These are phyloP conservation scores for Stenchaetothrips biformis DNA, from an alignment of 2,888 invertebrate species.

Conservation along the genomic window DNA sequence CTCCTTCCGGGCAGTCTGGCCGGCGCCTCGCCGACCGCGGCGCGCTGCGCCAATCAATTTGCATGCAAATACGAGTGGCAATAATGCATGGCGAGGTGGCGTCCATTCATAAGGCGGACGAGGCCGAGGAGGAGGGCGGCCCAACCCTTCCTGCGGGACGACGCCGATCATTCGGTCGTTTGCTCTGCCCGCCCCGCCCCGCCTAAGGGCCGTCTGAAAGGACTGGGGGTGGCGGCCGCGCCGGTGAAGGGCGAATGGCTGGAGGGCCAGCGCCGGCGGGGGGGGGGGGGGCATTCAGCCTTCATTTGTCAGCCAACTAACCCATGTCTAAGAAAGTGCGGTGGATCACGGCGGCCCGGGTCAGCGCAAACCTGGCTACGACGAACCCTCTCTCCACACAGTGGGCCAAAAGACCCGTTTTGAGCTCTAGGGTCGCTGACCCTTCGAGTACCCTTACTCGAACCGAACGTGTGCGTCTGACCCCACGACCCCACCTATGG, in stretches of 20 bases:
- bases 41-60: constrained; percentile 13
- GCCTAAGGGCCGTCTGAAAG: no score
- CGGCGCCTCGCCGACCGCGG: background rate
- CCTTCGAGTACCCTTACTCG: no score
- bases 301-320: background rate
- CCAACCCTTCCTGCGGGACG: background rate
- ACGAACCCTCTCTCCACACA: no score
- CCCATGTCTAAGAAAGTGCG: background rate
- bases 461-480: no score
- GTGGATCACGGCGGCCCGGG: background rate
- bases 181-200: background rate
- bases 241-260: background rate
- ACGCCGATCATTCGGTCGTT: background rate
- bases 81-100: background rate
- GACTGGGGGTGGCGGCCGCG: background rate
- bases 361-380: background rate
- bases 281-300: background rate
- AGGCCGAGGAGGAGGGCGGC: no score
- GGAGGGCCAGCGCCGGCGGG: background rate
- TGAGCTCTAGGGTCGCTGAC: no score
- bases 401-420: no score
- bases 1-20: no score
- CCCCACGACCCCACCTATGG: no score
- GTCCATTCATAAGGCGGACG: background rate
- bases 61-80: constrained; percentile 11